Conservation (phyloP, 2,797 vertebrate genomes). For the Alfaro cultratus region DNA sequence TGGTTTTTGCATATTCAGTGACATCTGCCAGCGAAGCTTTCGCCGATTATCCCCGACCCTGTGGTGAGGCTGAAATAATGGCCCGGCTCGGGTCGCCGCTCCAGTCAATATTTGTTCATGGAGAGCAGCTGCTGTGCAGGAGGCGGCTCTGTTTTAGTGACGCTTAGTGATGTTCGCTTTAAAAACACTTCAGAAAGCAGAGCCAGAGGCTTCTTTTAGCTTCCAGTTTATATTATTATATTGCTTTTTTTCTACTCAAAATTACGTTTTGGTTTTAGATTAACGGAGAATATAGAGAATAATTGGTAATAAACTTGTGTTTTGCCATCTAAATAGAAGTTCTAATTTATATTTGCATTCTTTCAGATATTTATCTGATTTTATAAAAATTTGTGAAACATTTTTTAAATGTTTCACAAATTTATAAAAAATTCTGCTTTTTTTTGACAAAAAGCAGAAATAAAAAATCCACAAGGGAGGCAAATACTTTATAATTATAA, state of each 20-base stretch:
- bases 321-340: too few relatives aligned
- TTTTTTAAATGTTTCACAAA: too few relatives aligned
- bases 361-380: too few relatives aligned
- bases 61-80: constrained; percentile 46
- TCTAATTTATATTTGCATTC: too few relatives aligned
- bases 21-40: constrained; percentile 57
- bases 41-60: constrained; percentile 28
- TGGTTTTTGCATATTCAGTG: constrained; percentile 52
- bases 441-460: too few relatives aligned
- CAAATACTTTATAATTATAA: too few relatives aligned
- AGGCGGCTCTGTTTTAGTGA: neutral
- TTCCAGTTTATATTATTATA: neutral
- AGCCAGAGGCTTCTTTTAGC: neutral
- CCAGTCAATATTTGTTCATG: constrained; percentile 64
- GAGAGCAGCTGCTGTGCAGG: constrained; percentile 6
- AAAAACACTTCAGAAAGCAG: neutral
- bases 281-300: too few relatives aligned
- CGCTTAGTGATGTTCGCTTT: neutral
- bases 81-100: constrained; percentile 27
- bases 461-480: too few relatives aligned
- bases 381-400: too few relatives aligned
- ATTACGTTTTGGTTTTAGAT: too few relatives aligned
- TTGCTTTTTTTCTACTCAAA: neutral
- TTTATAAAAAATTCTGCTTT: too few relatives aligned
- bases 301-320: too few relatives aligned